Percentiles rank a stretch among this genome's conserved stretches.
phyloP scores from a whole-genome alignment of 2,888 invertebrate species.

The Perizoma flavofasciatum region DNA sequence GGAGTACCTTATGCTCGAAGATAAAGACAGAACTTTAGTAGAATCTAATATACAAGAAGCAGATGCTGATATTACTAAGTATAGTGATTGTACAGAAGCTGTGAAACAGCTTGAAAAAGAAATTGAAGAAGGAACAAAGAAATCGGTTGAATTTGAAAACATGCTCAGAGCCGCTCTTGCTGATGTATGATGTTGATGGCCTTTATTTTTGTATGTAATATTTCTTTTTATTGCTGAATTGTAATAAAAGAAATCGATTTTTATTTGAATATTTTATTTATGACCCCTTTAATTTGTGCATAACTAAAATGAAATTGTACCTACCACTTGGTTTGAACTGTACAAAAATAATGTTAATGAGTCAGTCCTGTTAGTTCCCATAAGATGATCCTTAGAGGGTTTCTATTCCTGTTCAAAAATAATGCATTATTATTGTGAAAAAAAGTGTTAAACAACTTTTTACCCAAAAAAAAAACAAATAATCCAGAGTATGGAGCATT shows the following conservation, averaged over 20 bases:
- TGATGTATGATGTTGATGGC: conserved; percentile 44
- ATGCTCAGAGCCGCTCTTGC: conserved; percentile 72
- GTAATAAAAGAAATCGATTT: conserved; percentile 42
- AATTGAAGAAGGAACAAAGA: conserved; percentile 73
- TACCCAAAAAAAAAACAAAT: too few species aligned
- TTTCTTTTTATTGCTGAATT: conserved; percentile 39
- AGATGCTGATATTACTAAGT: conserved; percentile 63
- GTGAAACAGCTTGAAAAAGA: conserved; percentile 75
- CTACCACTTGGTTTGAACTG: too few species aligned
- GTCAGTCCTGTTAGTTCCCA: too few species aligned
- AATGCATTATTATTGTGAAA: too few species aligned
- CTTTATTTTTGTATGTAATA: conserved; percentile 40
- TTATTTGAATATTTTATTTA: conserved; percentile 10
- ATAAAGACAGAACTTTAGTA: conserved; percentile 66
- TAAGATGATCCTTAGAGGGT: too few species aligned
- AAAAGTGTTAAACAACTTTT: too few species aligned
- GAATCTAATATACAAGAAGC: conserved; percentile 63
- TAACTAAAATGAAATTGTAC: background rate
- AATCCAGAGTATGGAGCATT: too few species aligned
- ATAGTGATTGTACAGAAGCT: conserved; percentile 63
- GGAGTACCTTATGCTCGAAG: conserved; percentile 71
- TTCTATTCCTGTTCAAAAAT: too few species aligned
- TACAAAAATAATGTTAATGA: too few species aligned
- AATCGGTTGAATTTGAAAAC: conserved; percentile 76
- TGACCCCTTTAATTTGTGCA: background rate